Conservation (phyloP, 2,888 invertebrate species). For the Ochlodes sylvanus region DNA sequence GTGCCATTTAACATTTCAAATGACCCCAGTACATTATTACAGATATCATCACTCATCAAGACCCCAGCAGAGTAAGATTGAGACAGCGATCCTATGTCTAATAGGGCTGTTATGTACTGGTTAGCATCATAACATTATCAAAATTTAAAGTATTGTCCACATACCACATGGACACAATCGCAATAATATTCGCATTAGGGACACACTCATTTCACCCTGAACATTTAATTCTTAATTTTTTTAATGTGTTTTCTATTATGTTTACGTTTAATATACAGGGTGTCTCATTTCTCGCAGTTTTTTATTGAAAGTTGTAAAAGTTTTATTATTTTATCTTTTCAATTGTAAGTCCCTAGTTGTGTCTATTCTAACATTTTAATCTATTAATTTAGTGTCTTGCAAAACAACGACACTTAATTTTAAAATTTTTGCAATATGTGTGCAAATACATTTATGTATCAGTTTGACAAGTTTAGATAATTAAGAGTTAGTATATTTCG, state of each 20-base stretch:
- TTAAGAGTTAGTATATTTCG: not conserved
- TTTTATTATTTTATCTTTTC: not conserved
- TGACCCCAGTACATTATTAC: constrained; percentile 9
- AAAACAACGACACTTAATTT: not conserved
- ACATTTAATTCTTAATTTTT: not conserved
- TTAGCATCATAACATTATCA: not conserved
- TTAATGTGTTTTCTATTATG: not conserved
- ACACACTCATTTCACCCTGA: constrained; percentile 3
- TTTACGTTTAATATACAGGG: not conserved
- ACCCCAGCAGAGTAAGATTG: constrained; percentile 8
- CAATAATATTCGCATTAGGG: not conserved
- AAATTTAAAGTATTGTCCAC: not conserved
- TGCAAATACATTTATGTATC: too few species aligned
- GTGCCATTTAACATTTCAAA: not conserved
- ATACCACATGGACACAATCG: not conserved
- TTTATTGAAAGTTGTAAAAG: not conserved
- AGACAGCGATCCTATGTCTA: constrained; percentile 3
- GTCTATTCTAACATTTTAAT: too few species aligned
- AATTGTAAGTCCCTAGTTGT: not conserved
- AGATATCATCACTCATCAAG: constrained; percentile 16
- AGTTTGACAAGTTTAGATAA: too few species aligned
- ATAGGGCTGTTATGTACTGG: not conserved
- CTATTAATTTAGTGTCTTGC: not conserved
- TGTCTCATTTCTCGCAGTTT: not conserved
- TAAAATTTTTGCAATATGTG: not conserved